These are phyloP conservation scores for Callitettix versicolor DNA, from an alignment of 1,140 invertebrate species.

Conservation along the genomic window DNA sequence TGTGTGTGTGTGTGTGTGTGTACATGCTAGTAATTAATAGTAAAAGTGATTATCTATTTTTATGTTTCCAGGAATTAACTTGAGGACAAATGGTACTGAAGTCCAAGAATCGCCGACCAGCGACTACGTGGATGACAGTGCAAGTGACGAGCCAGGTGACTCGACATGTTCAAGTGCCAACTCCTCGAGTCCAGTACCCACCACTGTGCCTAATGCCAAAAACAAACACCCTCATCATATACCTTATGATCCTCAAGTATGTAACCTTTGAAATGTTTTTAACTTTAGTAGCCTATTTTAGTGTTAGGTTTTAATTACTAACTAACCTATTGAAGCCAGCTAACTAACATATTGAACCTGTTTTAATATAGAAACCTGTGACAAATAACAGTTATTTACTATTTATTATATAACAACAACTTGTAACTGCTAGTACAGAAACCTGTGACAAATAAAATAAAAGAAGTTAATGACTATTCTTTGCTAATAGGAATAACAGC, in stretches of 20 bases:
- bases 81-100: conserved; percentile 24
- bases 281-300: conserved; percentile 16
- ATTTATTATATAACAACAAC: too few species aligned
- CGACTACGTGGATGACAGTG: conserved; percentile 27
- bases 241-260: conserved; percentile 51
- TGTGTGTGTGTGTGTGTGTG: too few species aligned
- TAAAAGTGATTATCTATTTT: too few species aligned
- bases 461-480: too few species aligned
- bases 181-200: conserved; percentile 20
- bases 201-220: conserved; percentile 27
- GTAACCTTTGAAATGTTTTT: conserved; percentile 14
- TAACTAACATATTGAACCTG: too few species aligned
- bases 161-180: conserved; percentile 24
- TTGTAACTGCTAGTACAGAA: too few species aligned
- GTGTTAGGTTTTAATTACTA: not conserved
- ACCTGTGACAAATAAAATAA: too few species aligned
- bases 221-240: conserved; percentile 60
- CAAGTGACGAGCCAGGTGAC: conserved; percentile 22
- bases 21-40: too few species aligned
- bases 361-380: too few species aligned
- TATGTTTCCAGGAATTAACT: conserved; percentile 40
- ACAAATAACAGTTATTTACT: too few species aligned
- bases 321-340: too few species aligned
- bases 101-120: conserved; percentile 28
- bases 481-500: too few species aligned